Percentiles rank a stretch among this genome's conserved stretches.
phyloP scores from a whole-genome alignment of 64 coral and sea anemone genomes.

The Anthopleura sola region DNA sequence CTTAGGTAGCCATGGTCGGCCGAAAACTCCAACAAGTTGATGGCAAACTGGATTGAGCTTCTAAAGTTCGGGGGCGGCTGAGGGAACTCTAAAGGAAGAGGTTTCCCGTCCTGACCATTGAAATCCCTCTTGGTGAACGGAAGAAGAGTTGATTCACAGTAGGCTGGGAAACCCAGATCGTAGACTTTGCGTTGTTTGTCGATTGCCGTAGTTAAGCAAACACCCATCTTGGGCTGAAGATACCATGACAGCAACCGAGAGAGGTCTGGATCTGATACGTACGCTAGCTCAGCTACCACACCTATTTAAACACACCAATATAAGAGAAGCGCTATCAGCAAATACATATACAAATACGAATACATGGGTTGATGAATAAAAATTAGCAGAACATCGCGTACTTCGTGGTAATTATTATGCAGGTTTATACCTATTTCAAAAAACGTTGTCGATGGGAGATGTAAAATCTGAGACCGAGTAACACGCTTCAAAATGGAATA shows the following conservation, averaged over 20 bases:
- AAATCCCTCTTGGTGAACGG: slow-evolving; percentile 54
- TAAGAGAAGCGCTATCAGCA: not conserved
- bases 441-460: too few species aligned
- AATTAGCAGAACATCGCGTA: too few species aligned
- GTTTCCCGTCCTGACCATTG: slow-evolving; percentile 54
- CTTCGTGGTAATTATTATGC: too few species aligned
- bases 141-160: slow-evolving; percentile 74
- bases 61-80: slow-evolving; percentile 49
- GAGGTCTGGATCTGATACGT: slow-evolving; percentile 69
- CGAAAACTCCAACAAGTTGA: slow-evolving; percentile 79
- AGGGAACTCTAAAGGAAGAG: slow-evolving; percentile 62
- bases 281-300: slow-evolving; percentile 71
- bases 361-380: too few species aligned
- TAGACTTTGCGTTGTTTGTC: slow-evolving; percentile 82
- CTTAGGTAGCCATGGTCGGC: slow-evolving; percentile 57
- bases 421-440: too few species aligned
- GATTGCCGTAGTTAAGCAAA: slow-evolving; percentile 56
- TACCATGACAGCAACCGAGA: slow-evolving; percentile 74
- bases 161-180: slow-evolving; percentile 57
- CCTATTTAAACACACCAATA: slow-evolving; percentile 39
- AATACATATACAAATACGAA: too few species aligned
- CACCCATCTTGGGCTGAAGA: slow-evolving; percentile 77
- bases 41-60: slow-evolving; percentile 76
- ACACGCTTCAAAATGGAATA: too few species aligned
- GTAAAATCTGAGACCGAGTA: too few species aligned